phyloP scores from a whole-genome alignment of 2,113 vertebrate genomes.

The Canis aureus region DNA sequence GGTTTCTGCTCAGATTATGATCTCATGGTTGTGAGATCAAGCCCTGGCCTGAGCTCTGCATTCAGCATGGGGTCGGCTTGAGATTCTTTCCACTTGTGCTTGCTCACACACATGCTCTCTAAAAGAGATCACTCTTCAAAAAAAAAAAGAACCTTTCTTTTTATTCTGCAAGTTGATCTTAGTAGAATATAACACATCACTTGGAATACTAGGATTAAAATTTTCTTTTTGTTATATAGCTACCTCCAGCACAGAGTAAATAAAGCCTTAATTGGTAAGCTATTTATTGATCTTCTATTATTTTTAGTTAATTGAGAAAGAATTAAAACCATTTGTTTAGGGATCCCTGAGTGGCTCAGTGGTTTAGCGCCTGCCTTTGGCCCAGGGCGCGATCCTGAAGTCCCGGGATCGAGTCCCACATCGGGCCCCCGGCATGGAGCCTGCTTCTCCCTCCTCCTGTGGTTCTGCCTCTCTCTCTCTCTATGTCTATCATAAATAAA shows the following conservation, averaged over 20 bases:
- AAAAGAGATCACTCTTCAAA: background rate
- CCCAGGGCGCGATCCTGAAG: too few relatives aligned
- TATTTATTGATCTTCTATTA: background rate
- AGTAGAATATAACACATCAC: background rate
- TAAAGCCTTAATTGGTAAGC: background rate
- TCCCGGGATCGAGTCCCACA: too few relatives aligned
- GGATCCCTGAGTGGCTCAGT: too few relatives aligned
- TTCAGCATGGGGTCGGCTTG: background rate
- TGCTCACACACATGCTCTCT: background rate
- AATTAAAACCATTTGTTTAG: background rate
- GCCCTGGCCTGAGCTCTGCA: background rate
- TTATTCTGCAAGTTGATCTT: constrained; percentile 32
- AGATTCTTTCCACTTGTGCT: background rate
- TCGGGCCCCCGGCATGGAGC: too few relatives aligned
- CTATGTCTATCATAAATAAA: too few relatives aligned
- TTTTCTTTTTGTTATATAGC: background rate
- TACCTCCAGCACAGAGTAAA: background rate
- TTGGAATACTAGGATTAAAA: background rate
- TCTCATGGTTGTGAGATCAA: background rate
- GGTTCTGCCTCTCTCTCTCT: too few relatives aligned
- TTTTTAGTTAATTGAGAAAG: background rate
- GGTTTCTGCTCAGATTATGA: background rate
- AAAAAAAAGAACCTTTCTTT: background rate
- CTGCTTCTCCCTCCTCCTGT: too few relatives aligned
- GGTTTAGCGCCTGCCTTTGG: too few relatives aligned